Evolutionary conservation across 2,888 invertebrate species (phyloP), one percentile per base, ranked within the genome.

Genomic region (Tipula unca): DNA sequence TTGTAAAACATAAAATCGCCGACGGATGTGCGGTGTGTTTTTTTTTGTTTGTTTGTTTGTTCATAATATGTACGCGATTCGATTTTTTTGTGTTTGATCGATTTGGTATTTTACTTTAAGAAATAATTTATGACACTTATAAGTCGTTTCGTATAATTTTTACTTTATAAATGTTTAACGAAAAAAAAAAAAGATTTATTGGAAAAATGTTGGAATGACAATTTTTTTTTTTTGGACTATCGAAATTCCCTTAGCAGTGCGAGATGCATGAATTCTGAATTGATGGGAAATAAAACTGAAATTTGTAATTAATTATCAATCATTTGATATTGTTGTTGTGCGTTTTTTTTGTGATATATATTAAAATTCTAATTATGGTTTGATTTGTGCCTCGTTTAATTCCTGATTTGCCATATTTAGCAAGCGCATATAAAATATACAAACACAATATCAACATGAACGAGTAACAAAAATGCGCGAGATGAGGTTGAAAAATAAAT

Each of bases 1-100:
- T 83, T 83, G 83, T 83, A 32, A 83, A 83, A 83, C 83, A 83
- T 83, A 83, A 83, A 83, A 83, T 69, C n/a, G 83, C 83, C 83
- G 83, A 83, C 83, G 83, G 83, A 35, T 83, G 83, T 83, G 29
- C 35, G 83, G 32, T 5, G 32, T 32, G 29, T 82, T 32, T 83
- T 83, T 83, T 83, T 32, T 82, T 25, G 69, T 10, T 69, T n/a
- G n/a, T n/a, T n/a, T 6, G 69, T 10, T 83, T 32, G 2, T 69
- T 10, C 25, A 48, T 17, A 48, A 5, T 17, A 48, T 17, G 17
- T 25, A 10, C 69, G 69, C 20, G 69, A 69, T 69, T 69, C 69
- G 69, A 69, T 25, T 69, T 69, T 69, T 69, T 20, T 69, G 25
- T 69, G 25, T 69, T 20, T 69, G 69, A 69, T 69, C 69, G 69